A percentile compares a stretch with the other conserved stretches of the same genome.
phyloP scores from a whole-genome alignment of 2,797 vertebrate species.

The Coilia nasus region DNA sequence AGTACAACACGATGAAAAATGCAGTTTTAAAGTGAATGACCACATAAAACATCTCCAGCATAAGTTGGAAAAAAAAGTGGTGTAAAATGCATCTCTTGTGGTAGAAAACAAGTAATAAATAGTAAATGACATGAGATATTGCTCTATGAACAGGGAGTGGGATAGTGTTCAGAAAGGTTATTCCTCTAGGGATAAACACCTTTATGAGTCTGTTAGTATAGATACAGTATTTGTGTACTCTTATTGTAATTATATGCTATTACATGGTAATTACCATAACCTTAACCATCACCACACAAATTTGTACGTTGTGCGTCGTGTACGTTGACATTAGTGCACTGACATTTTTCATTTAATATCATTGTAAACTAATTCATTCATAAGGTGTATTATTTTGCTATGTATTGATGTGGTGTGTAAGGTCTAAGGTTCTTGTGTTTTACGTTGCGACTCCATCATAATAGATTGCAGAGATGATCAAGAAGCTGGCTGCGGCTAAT shows the following conservation, averaged over 20 bases:
- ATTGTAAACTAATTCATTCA: neutral
- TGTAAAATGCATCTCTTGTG: too few relatives aligned
- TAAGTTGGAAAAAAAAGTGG: too few relatives aligned
- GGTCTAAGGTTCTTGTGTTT: neutral
- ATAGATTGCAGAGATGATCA: slow-evolving; percentile 78
- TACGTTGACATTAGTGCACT: neutral
- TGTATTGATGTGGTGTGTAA: neutral
- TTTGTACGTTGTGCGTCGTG: too few relatives aligned
- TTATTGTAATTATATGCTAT: neutral
- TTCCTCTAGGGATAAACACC: too few relatives aligned
- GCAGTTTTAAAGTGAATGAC: too few relatives aligned
- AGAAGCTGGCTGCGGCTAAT: slow-evolving; percentile 74
- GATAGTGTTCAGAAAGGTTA: too few relatives aligned
- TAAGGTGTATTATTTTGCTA: neutral
- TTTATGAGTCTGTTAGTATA: too few relatives aligned
- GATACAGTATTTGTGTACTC: neutral
- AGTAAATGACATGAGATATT: too few relatives aligned
- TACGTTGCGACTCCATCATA: neutral
- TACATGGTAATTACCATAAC: neutral
- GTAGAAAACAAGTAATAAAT: too few relatives aligned
- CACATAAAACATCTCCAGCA: too few relatives aligned
- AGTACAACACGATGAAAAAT: too few relatives aligned
- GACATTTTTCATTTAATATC: neutral
- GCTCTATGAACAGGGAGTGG: too few relatives aligned
- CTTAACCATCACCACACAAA: neutral